Evolutionary conservation across 2,888 invertebrate species (phyloP).

Genomic region (Hirtodrosophila alboralis): DNA sequence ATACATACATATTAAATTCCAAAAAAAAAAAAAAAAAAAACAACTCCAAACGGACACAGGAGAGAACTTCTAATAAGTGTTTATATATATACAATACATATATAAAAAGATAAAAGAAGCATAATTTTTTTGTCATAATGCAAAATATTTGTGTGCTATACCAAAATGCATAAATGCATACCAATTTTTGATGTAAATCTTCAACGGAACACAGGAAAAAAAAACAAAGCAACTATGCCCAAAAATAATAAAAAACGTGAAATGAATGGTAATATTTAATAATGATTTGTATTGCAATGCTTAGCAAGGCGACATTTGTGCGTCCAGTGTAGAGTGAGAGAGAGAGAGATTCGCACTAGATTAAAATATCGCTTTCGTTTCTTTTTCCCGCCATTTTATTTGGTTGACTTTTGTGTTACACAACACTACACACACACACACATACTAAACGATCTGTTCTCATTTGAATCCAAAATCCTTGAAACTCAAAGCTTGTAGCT

Average conservation of each 20-base stretch:
- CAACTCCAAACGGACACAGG: conserved; percentile 33
- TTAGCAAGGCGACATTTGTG: conserved; percentile 1
- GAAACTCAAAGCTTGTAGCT: conserved; percentile 60
- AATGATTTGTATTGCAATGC: conserved; percentile 24
- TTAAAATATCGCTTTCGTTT: conserved; percentile 8
- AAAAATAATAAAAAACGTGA: conserved; percentile 28
- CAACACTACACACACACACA: conserved; percentile 11
- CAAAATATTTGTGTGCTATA: conserved; percentile 64
- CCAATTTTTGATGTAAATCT: conserved; percentile 69
- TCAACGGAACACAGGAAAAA: conserved; percentile 38
- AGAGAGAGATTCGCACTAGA: conserved; percentile 14
- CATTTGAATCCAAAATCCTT: conserved; percentile 1
- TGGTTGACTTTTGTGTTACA: conserved; percentile 14
- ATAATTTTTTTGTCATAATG: conserved; percentile 73
- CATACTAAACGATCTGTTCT: background rate
- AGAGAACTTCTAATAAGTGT: conserved; percentile 67
- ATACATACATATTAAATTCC: conserved; percentile 33
- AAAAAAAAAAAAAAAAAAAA: too few species aligned
- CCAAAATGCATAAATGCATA: conserved; percentile 35
- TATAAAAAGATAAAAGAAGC: conserved; percentile 40
- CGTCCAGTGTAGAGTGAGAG: conserved; percentile 7
- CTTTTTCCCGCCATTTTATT: conserved; percentile 13
- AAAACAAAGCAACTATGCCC: conserved; percentile 10
- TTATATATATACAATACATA: conserved; percentile 64
- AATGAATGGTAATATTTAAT: conserved; percentile 19